phyloP scores from a whole-genome alignment of 2,888 invertebrate species.

The Itoplectis maculator region DNA sequence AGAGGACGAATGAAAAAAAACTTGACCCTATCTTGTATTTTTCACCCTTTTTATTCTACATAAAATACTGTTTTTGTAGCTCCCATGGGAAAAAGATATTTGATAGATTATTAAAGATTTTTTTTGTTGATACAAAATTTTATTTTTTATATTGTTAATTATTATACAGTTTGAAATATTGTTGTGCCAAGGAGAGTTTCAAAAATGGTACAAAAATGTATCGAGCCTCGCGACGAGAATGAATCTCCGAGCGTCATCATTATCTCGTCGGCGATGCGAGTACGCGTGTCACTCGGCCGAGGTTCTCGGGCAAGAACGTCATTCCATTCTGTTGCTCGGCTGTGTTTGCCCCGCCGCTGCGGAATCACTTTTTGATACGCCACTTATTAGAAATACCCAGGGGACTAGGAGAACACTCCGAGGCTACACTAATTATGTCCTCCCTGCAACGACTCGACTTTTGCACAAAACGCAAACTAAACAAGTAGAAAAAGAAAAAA shows the following conservation, averaged over 20 bases:
- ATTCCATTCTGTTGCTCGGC: conserved; percentile 54
- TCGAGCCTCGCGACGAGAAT: conserved; percentile 55
- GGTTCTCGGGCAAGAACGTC: conserved; percentile 56
- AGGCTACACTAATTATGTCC: background rate
- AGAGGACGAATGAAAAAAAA: conserved; percentile 16
- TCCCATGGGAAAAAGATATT: too few species aligned
- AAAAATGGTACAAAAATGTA: conserved; percentile 60
- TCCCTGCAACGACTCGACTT: background rate
- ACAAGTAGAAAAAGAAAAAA: background rate
- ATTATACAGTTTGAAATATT: background rate
- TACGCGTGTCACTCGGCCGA: conserved; percentile 67
- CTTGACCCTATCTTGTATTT: background rate
- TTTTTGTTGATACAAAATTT: background rate
- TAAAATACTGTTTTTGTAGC: too few species aligned
- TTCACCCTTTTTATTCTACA: too few species aligned
- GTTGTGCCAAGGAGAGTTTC: background rate
- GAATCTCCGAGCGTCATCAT: conserved; percentile 66
- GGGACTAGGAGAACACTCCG: conserved; percentile 3
- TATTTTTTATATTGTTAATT: background rate
- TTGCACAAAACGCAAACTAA: background rate
- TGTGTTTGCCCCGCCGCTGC: conserved; percentile 2
- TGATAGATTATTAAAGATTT: too few species aligned
- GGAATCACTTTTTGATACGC: conserved; percentile 6
- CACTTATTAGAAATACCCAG: conserved; percentile 43
- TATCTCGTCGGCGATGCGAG: conserved; percentile 66